These are phyloP conservation scores for Andrena fulva DNA, from an alignment of 2,888 invertebrate genomes.

Conservation along the genomic window DNA sequence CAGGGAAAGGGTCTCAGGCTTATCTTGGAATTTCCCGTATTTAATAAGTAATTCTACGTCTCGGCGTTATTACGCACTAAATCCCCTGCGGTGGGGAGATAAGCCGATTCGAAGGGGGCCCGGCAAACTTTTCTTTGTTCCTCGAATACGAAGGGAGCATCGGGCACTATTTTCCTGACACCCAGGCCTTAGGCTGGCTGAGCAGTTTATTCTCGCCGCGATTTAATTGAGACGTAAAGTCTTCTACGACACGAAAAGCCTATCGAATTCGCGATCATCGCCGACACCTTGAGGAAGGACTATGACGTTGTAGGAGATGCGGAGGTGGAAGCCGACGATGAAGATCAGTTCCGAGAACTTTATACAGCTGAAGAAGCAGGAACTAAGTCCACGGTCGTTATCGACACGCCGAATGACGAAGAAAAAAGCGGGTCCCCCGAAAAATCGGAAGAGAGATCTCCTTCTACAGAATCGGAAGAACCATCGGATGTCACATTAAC, in stretches of 20 bases:
- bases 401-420: no score
- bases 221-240: background rate
- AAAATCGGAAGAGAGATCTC: background rate
- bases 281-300: background rate
- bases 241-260: background rate
- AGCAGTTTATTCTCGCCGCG: background rate
- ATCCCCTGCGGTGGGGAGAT: background rate
- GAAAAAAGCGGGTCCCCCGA: background rate
- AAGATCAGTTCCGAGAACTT: background rate
- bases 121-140: conserved; percentile 27
- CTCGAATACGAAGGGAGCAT: background rate
- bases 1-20: background rate
- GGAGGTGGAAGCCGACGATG: background rate
- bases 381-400: background rate
- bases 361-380: no score
- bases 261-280: no score
- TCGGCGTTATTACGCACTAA: conserved; percentile 25
- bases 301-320: background rate
- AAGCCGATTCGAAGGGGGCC: conserved; percentile 16
- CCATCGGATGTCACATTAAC: background rate
- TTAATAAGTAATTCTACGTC: conserved; percentile 54
- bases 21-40: conserved; percentile 35
- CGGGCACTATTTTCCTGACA: background rate
- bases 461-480: no score
- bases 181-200: background rate